These are phyloP conservation scores for Nothoprocta pentlandii DNA, from an alignment of 2,113 vertebrate genomes.

Conservation along the genomic window DNA sequence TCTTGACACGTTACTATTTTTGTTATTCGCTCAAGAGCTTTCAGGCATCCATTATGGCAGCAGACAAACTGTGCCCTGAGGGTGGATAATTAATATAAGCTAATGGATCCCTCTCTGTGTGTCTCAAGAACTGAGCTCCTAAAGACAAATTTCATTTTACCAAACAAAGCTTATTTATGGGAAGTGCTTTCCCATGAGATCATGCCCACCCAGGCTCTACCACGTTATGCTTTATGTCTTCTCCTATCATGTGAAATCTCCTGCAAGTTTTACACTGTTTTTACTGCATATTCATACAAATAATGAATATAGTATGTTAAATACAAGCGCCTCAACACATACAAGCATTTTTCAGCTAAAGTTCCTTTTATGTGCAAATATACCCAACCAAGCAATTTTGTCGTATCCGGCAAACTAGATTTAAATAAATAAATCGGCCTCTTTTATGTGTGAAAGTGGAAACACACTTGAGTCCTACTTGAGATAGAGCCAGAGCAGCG, in stretches of 20 bases:
- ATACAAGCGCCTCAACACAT: background rate
- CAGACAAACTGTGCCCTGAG: background rate
- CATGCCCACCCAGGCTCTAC: background rate
- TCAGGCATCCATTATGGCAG: background rate
- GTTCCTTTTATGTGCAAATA: background rate
- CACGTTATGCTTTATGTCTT: background rate
- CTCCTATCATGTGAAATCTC: background rate
- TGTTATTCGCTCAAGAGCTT: conserved; percentile 12
- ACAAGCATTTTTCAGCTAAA: conserved; percentile 6
- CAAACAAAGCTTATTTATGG: background rate
- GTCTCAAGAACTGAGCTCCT: background rate
- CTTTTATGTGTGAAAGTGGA: background rate
- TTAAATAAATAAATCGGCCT: background rate
- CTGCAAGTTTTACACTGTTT: background rate
- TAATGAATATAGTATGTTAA: background rate
- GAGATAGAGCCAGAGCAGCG: background rate
- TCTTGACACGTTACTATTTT: background rate
- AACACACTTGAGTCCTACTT: background rate
- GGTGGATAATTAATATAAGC: background rate
- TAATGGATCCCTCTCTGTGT: background rate
- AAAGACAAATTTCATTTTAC: background rate
- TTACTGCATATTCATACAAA: background rate
- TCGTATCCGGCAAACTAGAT: background rate
- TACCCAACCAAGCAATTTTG: background rate
- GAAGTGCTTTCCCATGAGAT: background rate